Evolutionary conservation across 2,888 invertebrate species (phyloP).

Genomic region (Spicauda simplicius): DNA sequence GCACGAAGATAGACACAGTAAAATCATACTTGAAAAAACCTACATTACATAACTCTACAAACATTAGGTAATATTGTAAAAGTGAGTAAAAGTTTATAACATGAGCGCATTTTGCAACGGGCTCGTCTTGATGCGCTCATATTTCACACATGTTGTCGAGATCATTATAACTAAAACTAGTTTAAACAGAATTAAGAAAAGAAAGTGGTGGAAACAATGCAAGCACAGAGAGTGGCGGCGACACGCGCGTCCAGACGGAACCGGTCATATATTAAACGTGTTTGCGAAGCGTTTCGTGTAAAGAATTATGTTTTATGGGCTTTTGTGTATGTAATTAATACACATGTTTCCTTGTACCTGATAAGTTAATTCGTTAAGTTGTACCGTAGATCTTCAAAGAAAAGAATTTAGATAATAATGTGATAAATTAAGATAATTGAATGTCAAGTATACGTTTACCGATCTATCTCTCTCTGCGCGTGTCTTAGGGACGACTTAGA

Average conservation of each 20-base stretch:
- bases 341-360: background rate
- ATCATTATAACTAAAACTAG: slow-evolving; percentile 39
- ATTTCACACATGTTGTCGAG: slow-evolving; percentile 42
- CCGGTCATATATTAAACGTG: slow-evolving; percentile 44
- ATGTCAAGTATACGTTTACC: too few relatives aligned
- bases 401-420: too few relatives aligned
- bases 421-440: too few relatives aligned
- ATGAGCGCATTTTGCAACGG: background rate
- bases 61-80: slow-evolving; percentile 2
- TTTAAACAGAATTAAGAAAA: slow-evolving; percentile 59
- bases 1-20: background rate
- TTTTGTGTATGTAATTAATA: slow-evolving; percentile 36
- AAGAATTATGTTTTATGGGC: slow-evolving; percentile 39
- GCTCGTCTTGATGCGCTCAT: slow-evolving; percentile 29
- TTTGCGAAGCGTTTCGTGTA: slow-evolving; percentile 37
- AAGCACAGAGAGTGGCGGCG: slow-evolving; percentile 43
- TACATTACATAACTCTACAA: background rate
- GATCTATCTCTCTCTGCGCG: too few relatives aligned
- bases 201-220: slow-evolving; percentile 66
- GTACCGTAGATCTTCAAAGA: too few relatives aligned
- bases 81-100: background rate
- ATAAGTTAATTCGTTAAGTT: background rate
- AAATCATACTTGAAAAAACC: background rate
- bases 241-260: slow-evolving; percentile 47
- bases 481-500: too few relatives aligned